phyloP scores from a whole-genome alignment of 1,140 invertebrate genomes.

The Myzus persicae region DNA sequence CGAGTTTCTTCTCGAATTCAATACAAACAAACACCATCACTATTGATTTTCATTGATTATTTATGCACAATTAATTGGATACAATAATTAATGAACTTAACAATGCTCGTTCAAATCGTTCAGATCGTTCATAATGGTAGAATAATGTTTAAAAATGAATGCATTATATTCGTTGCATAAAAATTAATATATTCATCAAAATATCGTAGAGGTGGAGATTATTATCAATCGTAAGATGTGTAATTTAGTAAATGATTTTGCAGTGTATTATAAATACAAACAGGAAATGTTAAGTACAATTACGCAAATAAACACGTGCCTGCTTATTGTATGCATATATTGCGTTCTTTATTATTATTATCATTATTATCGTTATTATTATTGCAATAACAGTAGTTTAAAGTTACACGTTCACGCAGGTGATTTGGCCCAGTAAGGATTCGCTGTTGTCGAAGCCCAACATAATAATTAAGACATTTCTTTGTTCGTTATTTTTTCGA shows the following conservation, averaged over 20 bases:
- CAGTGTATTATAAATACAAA: background rate
- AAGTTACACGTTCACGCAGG: background rate
- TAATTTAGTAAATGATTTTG: background rate
- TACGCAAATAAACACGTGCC: background rate
- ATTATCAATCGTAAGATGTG: background rate
- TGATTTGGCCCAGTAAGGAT: background rate
- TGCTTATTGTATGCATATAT: background rate
- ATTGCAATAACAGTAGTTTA: background rate
- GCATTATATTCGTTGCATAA: background rate
- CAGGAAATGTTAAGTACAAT: background rate
- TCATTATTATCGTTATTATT: conserved; percentile 2
- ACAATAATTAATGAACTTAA: background rate
- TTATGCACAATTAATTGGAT: background rate
- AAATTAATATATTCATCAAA: background rate
- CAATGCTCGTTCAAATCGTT: background rate
- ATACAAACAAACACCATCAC: background rate
- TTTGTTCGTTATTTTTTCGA: background rate
- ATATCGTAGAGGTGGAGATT: background rate
- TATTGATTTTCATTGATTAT: background rate
- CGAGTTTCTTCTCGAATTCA: background rate
- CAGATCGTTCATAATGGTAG: background rate
- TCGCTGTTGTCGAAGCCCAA: background rate
- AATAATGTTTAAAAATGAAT: background rate
- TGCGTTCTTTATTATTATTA: background rate
- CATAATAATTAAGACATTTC: background rate